These are phyloP conservation scores for Pseudomyrmex cubaensis DNA, from an alignment of 1,140 invertebrate species.

Conservation along the genomic window DNA sequence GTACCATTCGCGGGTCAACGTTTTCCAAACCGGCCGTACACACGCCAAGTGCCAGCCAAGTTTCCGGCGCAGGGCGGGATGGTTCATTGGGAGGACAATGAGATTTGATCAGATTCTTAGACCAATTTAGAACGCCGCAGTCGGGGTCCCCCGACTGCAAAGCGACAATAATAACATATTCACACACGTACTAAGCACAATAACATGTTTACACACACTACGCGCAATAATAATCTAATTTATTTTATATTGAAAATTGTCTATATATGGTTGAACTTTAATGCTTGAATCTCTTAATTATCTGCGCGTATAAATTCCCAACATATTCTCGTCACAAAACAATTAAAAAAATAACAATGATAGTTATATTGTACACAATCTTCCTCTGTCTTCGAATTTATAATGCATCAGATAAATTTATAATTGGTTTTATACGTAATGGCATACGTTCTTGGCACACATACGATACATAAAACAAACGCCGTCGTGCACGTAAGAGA, in stretches of 20 bases:
- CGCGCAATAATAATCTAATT: not conserved
- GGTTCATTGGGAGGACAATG: constrained; percentile 15
- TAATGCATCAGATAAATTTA: constrained; percentile 3
- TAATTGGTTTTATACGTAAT: not conserved
- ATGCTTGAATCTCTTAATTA: not conserved
- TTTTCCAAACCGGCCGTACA: constrained; percentile 69
- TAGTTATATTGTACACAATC: no score
- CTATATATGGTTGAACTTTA: not conserved
- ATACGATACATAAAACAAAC: not conserved
- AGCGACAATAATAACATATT: no score
- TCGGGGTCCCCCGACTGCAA: not conserved
- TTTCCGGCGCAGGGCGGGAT: constrained; percentile 46
- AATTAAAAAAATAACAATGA: not conserved
- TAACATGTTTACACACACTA: not conserved
- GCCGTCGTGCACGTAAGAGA: not conserved
- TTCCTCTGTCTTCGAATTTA: no score
- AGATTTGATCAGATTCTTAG: constrained; percentile 26
- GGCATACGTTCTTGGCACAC: not conserved
- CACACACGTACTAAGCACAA: not conserved
- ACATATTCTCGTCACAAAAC: no score
- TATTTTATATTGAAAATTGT: not conserved
- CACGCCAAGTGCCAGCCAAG: not conserved
- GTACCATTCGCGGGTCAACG: constrained; percentile 58
- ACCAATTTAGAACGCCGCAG: not conserved
- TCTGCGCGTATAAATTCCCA: not conserved